phyloP scores from a whole-genome alignment of 2,113 vertebrate species.

The Octodon degus region DNA sequence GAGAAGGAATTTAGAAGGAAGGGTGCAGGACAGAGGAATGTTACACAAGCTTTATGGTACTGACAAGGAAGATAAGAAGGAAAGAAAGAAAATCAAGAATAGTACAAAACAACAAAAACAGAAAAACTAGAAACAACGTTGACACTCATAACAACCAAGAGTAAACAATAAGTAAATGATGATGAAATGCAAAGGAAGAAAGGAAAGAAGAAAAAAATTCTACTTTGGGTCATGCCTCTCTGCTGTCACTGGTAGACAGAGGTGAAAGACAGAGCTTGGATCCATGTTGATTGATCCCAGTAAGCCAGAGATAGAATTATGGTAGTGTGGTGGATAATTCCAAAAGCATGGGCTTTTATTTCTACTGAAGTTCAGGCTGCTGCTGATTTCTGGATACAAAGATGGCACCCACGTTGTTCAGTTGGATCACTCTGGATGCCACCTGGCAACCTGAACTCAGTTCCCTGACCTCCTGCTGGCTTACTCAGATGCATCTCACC shows the following conservation, averaged over 20 bases:
- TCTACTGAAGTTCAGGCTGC: neutral
- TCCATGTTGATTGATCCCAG: neutral
- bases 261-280: neutral
- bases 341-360: neutral
- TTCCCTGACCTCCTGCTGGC: neutral
- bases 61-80: too few relatives aligned
- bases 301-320: neutral
- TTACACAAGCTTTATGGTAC: too few relatives aligned
- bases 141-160: too few relatives aligned
- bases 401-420: neutral
- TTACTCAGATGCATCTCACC: neutral
- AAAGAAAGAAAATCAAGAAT: too few relatives aligned
- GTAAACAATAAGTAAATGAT: too few relatives aligned
- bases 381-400: neutral
- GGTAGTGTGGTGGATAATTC: neutral
- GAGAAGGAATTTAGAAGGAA: too few relatives aligned
- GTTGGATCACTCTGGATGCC: neutral
- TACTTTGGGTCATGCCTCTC: too few relatives aligned
- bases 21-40: too few relatives aligned
- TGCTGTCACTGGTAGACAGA: neutral
- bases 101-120: too few relatives aligned
- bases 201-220: too few relatives aligned
- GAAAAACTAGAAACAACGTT: too few relatives aligned
- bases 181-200: too few relatives aligned
- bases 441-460: neutral